Conservation (phyloP, 1,140 invertebrate genomes). For the Oppia nitens region DNA sequence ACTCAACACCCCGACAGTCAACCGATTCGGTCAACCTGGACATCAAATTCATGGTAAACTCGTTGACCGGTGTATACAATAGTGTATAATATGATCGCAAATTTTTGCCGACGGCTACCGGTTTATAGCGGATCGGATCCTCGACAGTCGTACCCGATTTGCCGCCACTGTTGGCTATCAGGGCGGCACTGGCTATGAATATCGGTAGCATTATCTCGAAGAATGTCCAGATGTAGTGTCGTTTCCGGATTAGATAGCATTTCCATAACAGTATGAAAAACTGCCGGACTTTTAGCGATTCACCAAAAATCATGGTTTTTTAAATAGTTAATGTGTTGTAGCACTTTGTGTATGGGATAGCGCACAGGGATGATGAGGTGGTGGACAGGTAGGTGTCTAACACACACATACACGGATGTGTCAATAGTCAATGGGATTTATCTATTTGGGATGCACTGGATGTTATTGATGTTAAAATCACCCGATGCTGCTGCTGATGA, state of each 20-base stretch:
- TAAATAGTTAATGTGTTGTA: too few species aligned
- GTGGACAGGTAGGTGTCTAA: too few species aligned
- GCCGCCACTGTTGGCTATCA: constrained; percentile 10
- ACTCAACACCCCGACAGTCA: constrained; percentile 2
- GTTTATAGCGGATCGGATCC: constrained; percentile 8
- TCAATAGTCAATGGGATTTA: too few species aligned
- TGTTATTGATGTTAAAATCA: too few species aligned
- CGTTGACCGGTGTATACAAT: constrained; percentile 12
- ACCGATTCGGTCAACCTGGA: not conserved
- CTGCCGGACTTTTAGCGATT: constrained; percentile 5
- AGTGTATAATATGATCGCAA: constrained; percentile 9
- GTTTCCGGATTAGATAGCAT: constrained; percentile 17
- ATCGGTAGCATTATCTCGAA: constrained; percentile 25
- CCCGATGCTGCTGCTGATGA: too few species aligned
- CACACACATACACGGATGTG: too few species aligned
- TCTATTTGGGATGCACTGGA: too few species aligned
- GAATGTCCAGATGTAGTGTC: constrained; percentile 22
- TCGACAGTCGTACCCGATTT: constrained; percentile 6
- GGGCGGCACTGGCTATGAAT: constrained; percentile 5
- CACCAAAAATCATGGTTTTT: too few species aligned
- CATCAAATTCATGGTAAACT: constrained; percentile 12
- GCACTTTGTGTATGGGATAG: too few species aligned
- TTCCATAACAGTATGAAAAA: constrained; percentile 19
- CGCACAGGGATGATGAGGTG: too few species aligned
- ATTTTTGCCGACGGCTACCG: constrained; percentile 1